Base-by-base conservation (phyloP, 1,140 invertebrate genomes). In the Elymnias hypermnestra region DNA sequence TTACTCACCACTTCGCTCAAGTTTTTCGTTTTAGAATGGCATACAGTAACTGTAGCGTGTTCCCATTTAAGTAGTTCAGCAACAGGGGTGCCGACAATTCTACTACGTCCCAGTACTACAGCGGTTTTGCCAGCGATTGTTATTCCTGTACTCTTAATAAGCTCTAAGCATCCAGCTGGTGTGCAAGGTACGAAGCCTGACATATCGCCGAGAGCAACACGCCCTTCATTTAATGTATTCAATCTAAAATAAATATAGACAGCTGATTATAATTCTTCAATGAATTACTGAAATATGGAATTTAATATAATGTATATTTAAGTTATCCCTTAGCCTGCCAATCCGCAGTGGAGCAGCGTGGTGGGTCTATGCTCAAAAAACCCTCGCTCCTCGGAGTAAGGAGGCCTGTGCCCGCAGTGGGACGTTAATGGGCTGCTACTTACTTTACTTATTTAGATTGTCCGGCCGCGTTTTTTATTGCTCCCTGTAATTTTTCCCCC, bases 61-160 rank as follows among this genome's bases (percentile, higher is more conserved):
- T 97, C 90, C 97, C 97, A 99, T 79, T 98, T 96, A 4, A 99
- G 88, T 6, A 99, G 87, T 86, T 98, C 96, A 0, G 97, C 91
- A 40, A 95, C 94, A 0, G 98, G 98, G 0, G 96, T 96, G 13
- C 98, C 98, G 3, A 99, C 97, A 71, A 99, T 99, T 88, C 98
- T 98, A 79, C 97, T 98, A 53, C 98, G 89, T 2, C 98, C 98
- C 25, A 99, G 75, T 5, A 99, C 97, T 8, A 99, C 97, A 6
- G 97, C 97, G 38, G 90, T 89, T 21, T 94, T 93, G 3, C 98
- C 98, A 23, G 90, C 89, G 12, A 99, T 94, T 45, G 89, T 68
- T 0, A 95, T 89, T 0, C 95, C 95, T 29, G 91, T 91, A 49
- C 91, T 90, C 73, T 94, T 95, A 47, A 98, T 98, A 0, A 99